Base-by-base conservation (phyloP, 1,140 invertebrate species). In the Catajapyx aquilonaris region DNA sequence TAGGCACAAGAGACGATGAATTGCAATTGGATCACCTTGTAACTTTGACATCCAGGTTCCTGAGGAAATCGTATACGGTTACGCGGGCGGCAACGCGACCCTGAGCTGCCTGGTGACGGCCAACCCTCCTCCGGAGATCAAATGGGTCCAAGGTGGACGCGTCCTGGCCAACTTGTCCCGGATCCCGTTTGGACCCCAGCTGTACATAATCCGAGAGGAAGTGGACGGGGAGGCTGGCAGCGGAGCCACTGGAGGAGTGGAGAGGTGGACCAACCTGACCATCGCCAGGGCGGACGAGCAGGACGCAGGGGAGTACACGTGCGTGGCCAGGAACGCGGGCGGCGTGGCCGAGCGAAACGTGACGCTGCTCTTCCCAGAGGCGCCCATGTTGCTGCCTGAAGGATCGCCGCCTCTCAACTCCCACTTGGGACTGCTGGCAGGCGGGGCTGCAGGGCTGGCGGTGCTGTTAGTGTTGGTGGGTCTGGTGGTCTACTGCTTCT, bases 231-330 rank as follows among this genome's bases (percentile, higher is more conserved):
- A 36, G 3, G 55, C 51, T 36, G 18, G 55, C 31, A 46, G 37
- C 40, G 55, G n/a, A n/a, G n/a, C n/a, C n/a, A n/a, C n/a, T n/a
- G n/a, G n/a, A n/a, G n/a, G n/a, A 5, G 41, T 45, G 22, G 64
- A 69, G 35, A 64, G 65, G 54, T 73, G 75, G 80, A 66, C 68
- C 55, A 72, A 78, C 49, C 56, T 79, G 11, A 79, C 72, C 2
- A 64, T 81, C 11, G 68, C 67, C 38, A 76, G 81, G 47, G 71
- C 80, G 11, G 73, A 65, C 47, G 74, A 76, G 35, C 58, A 66
- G 7, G 79, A 86, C 51, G 75, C 74, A 10, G 83, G 81, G 0
- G 70, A 77, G 25, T 88, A 87, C 50, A 67, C 70, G 1, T 88
- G 84, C 51, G 63, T 71, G 13, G 81, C 76, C 4, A 64, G 59